These are phyloP conservation scores for Zapornia atra DNA, from an alignment of 2,113 vertebrate species.

Conservation along the genomic window DNA sequence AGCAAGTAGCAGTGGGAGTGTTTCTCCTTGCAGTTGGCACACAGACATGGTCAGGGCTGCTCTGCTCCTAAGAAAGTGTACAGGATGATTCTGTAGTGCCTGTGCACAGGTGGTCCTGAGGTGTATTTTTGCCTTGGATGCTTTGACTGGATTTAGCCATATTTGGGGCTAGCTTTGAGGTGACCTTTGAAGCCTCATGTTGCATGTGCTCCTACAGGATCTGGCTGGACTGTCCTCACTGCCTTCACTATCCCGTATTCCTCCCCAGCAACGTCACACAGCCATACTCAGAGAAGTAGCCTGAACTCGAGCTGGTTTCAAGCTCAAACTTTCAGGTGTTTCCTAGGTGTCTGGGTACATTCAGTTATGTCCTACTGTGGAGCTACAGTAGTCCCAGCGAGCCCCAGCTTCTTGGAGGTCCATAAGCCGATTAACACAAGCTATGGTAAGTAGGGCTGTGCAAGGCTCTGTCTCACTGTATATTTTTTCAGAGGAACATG, in stretches of 20 bases:
- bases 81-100: neutral
- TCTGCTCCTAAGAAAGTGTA: neutral
- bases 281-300: neutral
- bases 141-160: neutral
- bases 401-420: neutral
- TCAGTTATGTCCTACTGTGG: neutral
- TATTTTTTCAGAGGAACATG: slow-evolving; percentile 19
- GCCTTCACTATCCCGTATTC: neutral
- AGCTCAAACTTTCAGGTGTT: neutral
- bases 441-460: neutral
- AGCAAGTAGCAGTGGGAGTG: neutral
- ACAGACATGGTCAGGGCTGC: neutral
- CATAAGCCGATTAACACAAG: neutral
- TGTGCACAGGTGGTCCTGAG: neutral
- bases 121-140: neutral
- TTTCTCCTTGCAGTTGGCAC: neutral
- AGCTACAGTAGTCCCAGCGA: neutral
- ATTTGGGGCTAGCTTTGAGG: neutral
- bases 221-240: neutral
- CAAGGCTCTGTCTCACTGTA: neutral
- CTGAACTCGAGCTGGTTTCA: neutral
- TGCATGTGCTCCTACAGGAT: fast-evolving
- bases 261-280: neutral
- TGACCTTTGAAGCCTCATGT: neutral
- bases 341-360: neutral